Evolutionary conservation across 2,113 vertebrate species (phyloP).

Genomic region (Tachysurus fulvidraco): DNA sequence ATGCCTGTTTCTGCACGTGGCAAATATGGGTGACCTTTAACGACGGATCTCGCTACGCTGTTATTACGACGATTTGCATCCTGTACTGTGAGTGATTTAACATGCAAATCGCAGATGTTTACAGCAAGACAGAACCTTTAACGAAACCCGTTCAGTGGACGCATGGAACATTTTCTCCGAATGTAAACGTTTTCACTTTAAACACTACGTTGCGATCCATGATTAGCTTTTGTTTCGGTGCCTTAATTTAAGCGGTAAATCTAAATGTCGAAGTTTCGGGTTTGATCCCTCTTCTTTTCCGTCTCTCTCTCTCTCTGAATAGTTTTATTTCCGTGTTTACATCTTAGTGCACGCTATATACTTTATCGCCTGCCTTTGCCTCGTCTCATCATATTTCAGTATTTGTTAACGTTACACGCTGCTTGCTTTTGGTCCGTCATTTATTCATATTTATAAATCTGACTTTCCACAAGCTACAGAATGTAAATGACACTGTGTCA

Average conservation of each 20-base stretch:
- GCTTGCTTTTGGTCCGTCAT: slow-evolving; percentile 41
- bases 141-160: slow-evolving; percentile 42
- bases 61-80: slow-evolving; percentile 34
- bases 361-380: not conserved
- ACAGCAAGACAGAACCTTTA: slow-evolving; percentile 42
- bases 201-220: slow-evolving; percentile 34
- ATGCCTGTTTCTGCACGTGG: slow-evolving; percentile 38
- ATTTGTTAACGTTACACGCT: slow-evolving; percentile 38
- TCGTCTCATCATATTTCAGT: not conserved
- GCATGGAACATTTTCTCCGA: slow-evolving; percentile 25
- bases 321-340: not conserved
- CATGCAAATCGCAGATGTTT: slow-evolving; percentile 45
- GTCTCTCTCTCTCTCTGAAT: not conserved
- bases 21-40: slow-evolving; percentile 41
- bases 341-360: not conserved
- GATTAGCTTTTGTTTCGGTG: slow-evolving; percentile 63
- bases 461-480: slow-evolving; percentile 46
- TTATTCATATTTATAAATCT: slow-evolving; percentile 22
- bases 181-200: slow-evolving; percentile 31
- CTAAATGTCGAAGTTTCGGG: slow-evolving; percentile 55
- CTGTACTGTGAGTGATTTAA: slow-evolving; percentile 36
- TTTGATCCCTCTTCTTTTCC: not conserved
- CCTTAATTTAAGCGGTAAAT: slow-evolving; percentile 68
- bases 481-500: slow-evolving; percentile 60
- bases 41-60: not conserved